phyloP scores from a whole-genome alignment of 1,140 invertebrate species.

The Bombus cullumanus region DNA sequence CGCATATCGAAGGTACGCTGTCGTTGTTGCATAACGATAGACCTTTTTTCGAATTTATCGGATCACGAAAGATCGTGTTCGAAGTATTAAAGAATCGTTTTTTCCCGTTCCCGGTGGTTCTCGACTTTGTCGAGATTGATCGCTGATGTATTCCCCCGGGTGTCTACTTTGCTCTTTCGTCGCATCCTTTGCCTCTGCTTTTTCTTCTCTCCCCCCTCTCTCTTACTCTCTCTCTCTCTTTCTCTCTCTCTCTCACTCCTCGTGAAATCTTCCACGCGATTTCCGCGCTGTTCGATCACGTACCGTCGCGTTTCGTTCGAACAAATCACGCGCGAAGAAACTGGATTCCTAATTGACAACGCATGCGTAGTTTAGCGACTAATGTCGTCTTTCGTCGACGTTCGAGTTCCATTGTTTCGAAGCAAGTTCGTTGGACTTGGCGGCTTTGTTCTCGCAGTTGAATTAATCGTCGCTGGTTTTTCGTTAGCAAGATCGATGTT shows the following conservation, averaged over 20 bases:
- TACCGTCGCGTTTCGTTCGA: background rate
- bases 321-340: too few relatives aligned
- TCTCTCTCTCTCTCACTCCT: too few relatives aligned
- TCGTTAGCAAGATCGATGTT: constrained; percentile 5
- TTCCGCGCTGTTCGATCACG: too few relatives aligned
- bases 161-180: constrained; percentile 33
- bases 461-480: background rate
- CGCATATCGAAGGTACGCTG: too few relatives aligned
- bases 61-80: constrained; percentile 18
- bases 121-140: constrained; percentile 52
- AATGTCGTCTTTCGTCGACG: background rate
- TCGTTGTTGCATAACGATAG: background rate
- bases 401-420: background rate
- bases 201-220: background rate
- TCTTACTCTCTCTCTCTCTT: too few relatives aligned
- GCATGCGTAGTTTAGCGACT: background rate
- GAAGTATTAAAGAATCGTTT: constrained; percentile 46
- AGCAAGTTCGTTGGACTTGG: background rate
- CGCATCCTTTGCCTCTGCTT: background rate
- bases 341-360: background rate
- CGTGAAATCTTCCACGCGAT: background rate
- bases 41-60: constrained; percentile 14
- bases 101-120: constrained; percentile 46
- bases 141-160: constrained; percentile 53
- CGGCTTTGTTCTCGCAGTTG: background rate